A percentile compares a stretch with the other conserved stretches of the same genome.
Conservation (phyloP, 2,113 vertebrate species). For the Nematolebias whitei region DNA sequence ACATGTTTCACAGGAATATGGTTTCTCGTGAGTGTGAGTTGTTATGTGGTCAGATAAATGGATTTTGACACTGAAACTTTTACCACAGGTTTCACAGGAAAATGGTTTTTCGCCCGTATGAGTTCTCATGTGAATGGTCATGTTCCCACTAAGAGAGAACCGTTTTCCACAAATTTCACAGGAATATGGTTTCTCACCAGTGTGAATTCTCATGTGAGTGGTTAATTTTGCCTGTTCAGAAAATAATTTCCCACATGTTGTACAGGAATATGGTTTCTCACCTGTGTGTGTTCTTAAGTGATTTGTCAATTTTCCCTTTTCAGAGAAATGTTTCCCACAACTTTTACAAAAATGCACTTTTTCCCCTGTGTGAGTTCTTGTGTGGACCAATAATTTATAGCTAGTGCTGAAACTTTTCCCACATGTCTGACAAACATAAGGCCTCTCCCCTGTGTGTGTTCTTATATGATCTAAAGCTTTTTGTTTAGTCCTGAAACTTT, state of each 20-base stretch:
- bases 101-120: neutral
- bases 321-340: no score
- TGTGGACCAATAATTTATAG: neutral
- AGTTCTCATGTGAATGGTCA: neutral
- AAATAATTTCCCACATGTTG: no score
- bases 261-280: no score
- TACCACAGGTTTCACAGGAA: neutral
- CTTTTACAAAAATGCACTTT: no score
- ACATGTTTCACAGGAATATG: neutral
- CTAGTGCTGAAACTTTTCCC: slow-evolving; percentile 3
- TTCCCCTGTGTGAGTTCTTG: no score
- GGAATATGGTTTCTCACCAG: neutral
- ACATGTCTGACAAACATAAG: neutral
- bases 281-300: no score
- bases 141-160: neutral
- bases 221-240: no score
- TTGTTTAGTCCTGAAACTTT: no score
- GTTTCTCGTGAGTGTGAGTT: neutral
- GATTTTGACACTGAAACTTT: neutral
- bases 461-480: no score
- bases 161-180: neutral
- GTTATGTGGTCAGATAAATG: neutral
- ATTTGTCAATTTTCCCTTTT: no score
- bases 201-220: slow-evolving; percentile 2
- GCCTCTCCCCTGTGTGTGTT: no score